A percentile compares a stretch with the other conserved stretches of the same genome.
phyloP scores from a whole-genome alignment of 2,888 invertebrate species.

The Lysandra coridon region DNA sequence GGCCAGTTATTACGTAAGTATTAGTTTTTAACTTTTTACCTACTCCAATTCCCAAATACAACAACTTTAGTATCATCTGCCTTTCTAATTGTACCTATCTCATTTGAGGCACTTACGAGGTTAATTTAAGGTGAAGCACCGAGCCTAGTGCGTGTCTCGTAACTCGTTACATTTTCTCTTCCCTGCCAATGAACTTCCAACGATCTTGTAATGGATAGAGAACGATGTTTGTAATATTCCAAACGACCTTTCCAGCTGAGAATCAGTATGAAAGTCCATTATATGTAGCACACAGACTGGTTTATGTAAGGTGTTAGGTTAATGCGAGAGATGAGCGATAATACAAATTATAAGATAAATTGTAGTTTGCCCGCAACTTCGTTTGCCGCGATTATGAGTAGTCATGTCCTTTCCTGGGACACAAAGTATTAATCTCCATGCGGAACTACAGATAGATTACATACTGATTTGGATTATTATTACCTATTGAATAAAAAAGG shows the following conservation, averaged over 20 bases:
- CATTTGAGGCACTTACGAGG: not conserved
- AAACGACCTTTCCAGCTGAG: constrained; percentile 22
- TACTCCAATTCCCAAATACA: not conserved
- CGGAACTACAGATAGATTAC: too few relatives aligned
- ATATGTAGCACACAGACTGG: not conserved
- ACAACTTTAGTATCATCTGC: not conserved
- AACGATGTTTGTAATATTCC: constrained; percentile 33
- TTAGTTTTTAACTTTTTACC: not conserved
- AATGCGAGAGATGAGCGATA: not conserved
- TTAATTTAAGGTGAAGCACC: constrained; percentile 7
- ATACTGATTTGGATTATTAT: not conserved
- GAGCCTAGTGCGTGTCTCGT: constrained; percentile 25
- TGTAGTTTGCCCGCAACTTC: not conserved
- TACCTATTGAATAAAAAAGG: not conserved
- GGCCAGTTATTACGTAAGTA: not conserved
- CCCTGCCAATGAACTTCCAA: constrained; percentile 38
- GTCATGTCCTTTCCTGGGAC: too few relatives aligned
- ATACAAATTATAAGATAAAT: not conserved
- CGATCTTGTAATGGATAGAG: constrained; percentile 47
- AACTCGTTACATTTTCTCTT: constrained; percentile 26
- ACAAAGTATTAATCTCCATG: too few relatives aligned
- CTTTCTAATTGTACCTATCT: not conserved
- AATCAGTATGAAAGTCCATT: constrained; percentile 9
- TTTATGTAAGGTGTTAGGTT: not conserved
- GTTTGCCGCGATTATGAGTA: not conserved